Conservation (phyloP, 2,797 vertebrate genomes). For the Eupleurogrammus muticus region DNA sequence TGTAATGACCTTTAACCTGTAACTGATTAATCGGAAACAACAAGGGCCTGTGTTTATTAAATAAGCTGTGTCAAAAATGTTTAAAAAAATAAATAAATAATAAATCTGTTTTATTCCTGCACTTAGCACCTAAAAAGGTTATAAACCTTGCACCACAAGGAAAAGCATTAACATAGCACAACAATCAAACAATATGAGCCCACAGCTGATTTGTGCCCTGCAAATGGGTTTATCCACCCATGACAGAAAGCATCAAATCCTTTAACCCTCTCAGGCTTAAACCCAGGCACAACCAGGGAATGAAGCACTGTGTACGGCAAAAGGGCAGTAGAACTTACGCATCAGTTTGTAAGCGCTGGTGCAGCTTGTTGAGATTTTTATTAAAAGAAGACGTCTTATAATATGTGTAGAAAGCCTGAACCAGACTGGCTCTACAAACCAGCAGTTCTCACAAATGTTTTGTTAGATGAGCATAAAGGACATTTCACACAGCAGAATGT, state of each 20-base stretch:
- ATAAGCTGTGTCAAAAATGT: too few relatives aligned
- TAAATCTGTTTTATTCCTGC: neutral
- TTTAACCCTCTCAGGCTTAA: neutral
- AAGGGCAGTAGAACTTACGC: neutral
- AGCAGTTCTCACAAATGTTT: slow-evolving; percentile 1
- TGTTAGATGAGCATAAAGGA: neutral
- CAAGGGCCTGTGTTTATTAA: neutral
- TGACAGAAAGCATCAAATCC: neutral
- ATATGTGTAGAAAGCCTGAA: neutral
- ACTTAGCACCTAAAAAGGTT: neutral
- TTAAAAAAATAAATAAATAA: neutral
- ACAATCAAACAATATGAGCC: neutral
- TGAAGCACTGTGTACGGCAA: neutral
- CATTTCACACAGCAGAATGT: slow-evolving; percentile 3
- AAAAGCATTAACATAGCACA: too few relatives aligned
- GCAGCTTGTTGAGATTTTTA: neutral
- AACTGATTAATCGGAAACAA: neutral
- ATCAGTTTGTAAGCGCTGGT: neutral
- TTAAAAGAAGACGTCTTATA: neutral
- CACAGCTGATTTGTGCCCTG: neutral
- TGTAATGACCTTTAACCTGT: too few relatives aligned
- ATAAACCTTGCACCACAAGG: too few relatives aligned
- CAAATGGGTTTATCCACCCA: neutral
- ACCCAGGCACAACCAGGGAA: neutral
- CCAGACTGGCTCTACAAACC: neutral